Conservation (phyloP, 2,888 invertebrate species). For the Zygaena filipendulae region DNA sequence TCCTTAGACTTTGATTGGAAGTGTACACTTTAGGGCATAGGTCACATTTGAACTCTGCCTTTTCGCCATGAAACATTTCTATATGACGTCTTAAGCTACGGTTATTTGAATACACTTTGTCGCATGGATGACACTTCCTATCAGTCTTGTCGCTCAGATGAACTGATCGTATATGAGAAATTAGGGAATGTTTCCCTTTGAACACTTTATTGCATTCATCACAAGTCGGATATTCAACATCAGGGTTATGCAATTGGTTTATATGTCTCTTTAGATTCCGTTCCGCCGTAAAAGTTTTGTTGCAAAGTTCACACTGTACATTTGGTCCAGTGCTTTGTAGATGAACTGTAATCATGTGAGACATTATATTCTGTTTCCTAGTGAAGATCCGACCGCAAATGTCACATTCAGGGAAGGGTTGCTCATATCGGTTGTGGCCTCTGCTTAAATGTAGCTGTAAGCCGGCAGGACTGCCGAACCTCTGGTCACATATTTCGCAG, state of each 20-base stretch:
- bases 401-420: slow-evolving; percentile 46
- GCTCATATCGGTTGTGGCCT: slow-evolving; percentile 37
- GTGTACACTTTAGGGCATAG: slow-evolving; percentile 45
- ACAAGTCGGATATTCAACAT: slow-evolving; percentile 35
- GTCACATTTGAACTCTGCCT: slow-evolving; percentile 32
- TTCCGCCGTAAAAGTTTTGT: slow-evolving; percentile 36
- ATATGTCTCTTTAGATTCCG: slow-evolving; percentile 40
- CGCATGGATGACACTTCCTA: slow-evolving; percentile 33
- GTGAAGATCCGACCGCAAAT: slow-evolving; percentile 44
- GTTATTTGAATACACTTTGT: slow-evolving; percentile 36
- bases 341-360: slow-evolving; percentile 48
- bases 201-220: slow-evolving; percentile 35
- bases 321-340: slow-evolving; percentile 28
- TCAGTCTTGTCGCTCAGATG: slow-evolving; percentile 23
- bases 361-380: slow-evolving; percentile 44
- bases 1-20: slow-evolving; percentile 37
- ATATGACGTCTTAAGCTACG: slow-evolving; percentile 40
- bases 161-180: slow-evolving; percentile 32
- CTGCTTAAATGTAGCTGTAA: slow-evolving; percentile 31
- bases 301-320: slow-evolving; percentile 31
- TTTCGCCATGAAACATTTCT: slow-evolving; percentile 38
- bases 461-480: slow-evolving; percentile 36
- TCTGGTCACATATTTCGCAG: slow-evolving; percentile 38
- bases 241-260: slow-evolving; percentile 37
- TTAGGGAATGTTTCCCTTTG: slow-evolving; percentile 32